phyloP scores from a whole-genome alignment of 2,113 vertebrate genomes.

The Eudyptes chrysolophus region DNA sequence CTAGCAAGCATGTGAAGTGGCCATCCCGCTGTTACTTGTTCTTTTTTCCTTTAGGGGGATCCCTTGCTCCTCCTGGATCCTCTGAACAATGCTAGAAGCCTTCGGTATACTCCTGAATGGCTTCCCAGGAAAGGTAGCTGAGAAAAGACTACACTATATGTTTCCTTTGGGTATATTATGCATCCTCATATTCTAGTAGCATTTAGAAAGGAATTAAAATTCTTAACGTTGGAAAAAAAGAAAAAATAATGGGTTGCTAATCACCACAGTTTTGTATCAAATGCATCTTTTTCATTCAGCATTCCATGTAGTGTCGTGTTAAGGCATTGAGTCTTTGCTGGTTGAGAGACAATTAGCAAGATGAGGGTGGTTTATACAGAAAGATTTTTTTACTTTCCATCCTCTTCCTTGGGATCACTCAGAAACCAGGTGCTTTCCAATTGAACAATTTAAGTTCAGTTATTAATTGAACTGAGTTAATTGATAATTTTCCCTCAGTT shows the following conservation, averaged over 20 bases:
- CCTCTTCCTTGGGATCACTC: background rate
- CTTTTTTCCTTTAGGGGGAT: constrained; percentile 71
- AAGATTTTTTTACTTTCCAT: background rate
- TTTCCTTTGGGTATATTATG: constrained; percentile 58
- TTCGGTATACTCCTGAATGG: constrained; percentile 71
- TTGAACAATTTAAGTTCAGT: background rate
- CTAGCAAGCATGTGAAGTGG: constrained; percentile 25
- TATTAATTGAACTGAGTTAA: background rate
- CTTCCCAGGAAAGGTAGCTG: constrained; percentile 70
- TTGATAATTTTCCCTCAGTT: background rate
- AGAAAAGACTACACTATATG: constrained; percentile 51
- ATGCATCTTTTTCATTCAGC: background rate
- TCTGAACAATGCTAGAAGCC: constrained; percentile 69
- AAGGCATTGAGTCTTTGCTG: background rate
- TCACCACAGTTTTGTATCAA: background rate
- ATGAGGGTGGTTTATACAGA: background rate
- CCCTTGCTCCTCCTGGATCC: constrained; percentile 68
- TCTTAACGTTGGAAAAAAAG: background rate
- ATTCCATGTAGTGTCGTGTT: background rate
- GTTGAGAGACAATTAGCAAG: background rate
- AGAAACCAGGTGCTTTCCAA: background rate
- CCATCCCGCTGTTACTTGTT: constrained; percentile 65
- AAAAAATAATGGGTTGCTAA: background rate
- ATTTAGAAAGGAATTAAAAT: constrained; percentile 26
- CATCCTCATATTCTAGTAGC: constrained; percentile 22